Evolutionary conservation across 2,888 invertebrate genomes (phyloP), one percentile per base, ranked within the genome.

Genomic region (Caprella mutica): DNA sequence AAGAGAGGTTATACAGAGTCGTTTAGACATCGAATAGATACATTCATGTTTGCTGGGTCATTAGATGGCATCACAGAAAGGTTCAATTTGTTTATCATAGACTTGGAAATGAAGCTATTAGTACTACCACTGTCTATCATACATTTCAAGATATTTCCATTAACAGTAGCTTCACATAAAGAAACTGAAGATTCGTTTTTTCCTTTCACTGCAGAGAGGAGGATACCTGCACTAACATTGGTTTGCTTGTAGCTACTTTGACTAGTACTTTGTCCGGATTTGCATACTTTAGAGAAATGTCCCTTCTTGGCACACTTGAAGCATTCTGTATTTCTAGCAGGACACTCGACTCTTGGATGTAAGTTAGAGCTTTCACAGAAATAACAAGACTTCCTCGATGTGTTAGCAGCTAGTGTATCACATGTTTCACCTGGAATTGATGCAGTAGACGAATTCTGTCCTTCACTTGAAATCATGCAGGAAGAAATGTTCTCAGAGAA

Each of bases 61-160:
- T 14, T 6, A 17, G 6, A 9, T 14, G 35, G 51, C 19, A 8
- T 19, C 6, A 51, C 23, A n/a, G n/a, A 14, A 9, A 27, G 33
- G 17, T 51, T 9, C 5, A 9, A 19, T 6, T 51, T 8, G 9
- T 52, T 52, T 9, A 23, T 21, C 6, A 52, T 8, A 42, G 14
- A 8, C 6, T 40, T 5, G 24, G 29, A 14, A 26, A 52, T 30
- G 24, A 50, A 23, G 39, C 24, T 39, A 8, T 40, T 17, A 29
- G 29, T 29, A 24, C 51, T 56, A 3, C 50, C 51, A 52, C 29
- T 40, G 33, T 29, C 24, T 30, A 44, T 30, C 8, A 44, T 30
- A 5, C 30, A 42, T 33, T 14, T 29, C 26, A 42, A 3, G 17
- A 44, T 21, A 44, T 9, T 5, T 5, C 54, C 44, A 21, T 43